Base-by-base conservation (phyloP, 2,888 invertebrate species). In the Magallana nippona region DNA sequence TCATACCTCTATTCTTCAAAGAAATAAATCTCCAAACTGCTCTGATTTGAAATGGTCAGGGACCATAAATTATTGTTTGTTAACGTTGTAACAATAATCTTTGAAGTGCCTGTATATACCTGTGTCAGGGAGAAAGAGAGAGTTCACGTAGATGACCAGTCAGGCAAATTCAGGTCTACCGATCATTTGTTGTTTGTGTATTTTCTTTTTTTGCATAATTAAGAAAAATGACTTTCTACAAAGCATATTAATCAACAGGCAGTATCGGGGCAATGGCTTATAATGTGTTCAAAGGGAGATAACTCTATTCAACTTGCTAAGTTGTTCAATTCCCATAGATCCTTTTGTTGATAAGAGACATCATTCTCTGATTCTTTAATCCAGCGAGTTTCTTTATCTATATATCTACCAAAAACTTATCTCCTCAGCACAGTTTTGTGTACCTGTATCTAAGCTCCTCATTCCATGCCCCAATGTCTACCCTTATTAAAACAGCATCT, bases 241-340 rank as follows among this genome's bases (percentile, higher is more conserved):
- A 71, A 71, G 71, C 71, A 71, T 71, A 71, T 71, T 71, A 71
- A 71, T 71, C 32, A 71, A 11, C 27, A 32, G 10, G 3, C 71
- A 71, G 71, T 71, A 71, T 71, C 71, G 71, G 71, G 71, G 71
- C 71, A 71, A 71, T 71, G 71, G 71, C 71, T 71, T 71, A 71
- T 27, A 71, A 71, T 71, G 71, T 71, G 71, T 71, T 71, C 71
- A 27, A 71, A 71, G 71, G 71, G 71, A 71, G 71, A 71, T 71
- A 71, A 71, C 71, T 71, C 71, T 71, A 22, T 71, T 71, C 71
- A 71, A 71, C 32, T 32, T 27, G 71, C 27, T 27, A 71, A 71
- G 32, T 71, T 27, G 71, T 71, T 15, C 32, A 13, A 71, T 71
- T 71, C 71, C 71, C 5, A n/a, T 19, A 71, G 71, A 71, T 71